Percentiles rank a stretch among this genome's conserved stretches.
phyloP scores from a whole-genome alignment of 2,888 invertebrate species.

The Hydropsyche betteni region DNA sequence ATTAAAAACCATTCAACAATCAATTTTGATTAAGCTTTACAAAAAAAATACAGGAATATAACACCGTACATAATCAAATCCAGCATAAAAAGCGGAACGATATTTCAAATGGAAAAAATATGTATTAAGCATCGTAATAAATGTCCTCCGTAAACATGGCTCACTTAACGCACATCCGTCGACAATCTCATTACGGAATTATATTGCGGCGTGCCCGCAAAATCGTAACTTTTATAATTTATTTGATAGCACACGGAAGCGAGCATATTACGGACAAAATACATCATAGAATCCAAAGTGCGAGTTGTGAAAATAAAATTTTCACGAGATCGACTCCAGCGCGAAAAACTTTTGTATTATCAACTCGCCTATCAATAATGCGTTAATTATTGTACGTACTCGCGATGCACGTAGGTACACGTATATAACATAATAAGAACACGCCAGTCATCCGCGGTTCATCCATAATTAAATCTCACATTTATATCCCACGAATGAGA shows the following conservation, averaged over 20 bases:
- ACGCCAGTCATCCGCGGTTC: constrained; percentile 46
- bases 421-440: constrained; percentile 33
- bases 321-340: not conserved
- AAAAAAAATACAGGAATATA: too few species aligned
- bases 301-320: too few species aligned
- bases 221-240: not conserved
- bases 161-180: constrained; percentile 26
- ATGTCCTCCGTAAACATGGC: not conserved
- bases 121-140: too few species aligned
- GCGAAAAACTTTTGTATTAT: constrained; percentile 15
- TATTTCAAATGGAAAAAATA: too few species aligned
- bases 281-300: too few species aligned
- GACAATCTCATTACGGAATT: constrained; percentile 4
- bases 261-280: not conserved
- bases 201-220: not conserved
- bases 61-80: too few species aligned
- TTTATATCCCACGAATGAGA: constrained; percentile 46
- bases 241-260: not conserved
- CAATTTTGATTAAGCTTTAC: too few species aligned
- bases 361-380: constrained; percentile 3
- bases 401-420: not conserved
- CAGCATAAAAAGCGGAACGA: too few species aligned
- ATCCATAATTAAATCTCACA: constrained; percentile 47
- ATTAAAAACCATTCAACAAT: too few species aligned
- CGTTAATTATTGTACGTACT: constrained; percentile 14